These are phyloP conservation scores for Mylabris sibirica DNA, from an alignment of 2,888 invertebrate species.

Conservation along the genomic window DNA sequence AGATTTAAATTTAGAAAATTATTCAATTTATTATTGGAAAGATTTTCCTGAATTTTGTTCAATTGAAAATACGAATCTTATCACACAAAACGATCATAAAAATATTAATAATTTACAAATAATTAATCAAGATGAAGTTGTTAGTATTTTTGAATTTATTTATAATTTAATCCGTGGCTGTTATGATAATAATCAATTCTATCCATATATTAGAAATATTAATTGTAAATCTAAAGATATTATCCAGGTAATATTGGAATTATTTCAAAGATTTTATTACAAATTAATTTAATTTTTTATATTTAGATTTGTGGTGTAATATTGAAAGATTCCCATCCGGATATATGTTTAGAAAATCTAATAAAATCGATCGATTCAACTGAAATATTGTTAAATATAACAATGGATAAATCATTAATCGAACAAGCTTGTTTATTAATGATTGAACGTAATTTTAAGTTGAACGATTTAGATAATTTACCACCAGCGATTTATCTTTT, in stretches of 20 bases:
- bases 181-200: conserved; percentile 57
- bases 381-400: background rate
- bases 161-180: conserved; percentile 66
- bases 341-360: conserved; percentile 10
- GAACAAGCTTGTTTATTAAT: conserved; percentile 66
- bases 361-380: conserved; percentile 7
- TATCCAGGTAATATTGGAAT: conserved; percentile 69
- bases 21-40: conserved; percentile 82
- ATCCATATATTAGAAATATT: conserved; percentile 77
- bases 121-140: conserved; percentile 68
- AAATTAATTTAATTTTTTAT: no score
- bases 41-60: conserved; percentile 77
- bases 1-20: conserved; percentile 76
- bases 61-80: conserved; percentile 61
- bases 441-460: conserved; percentile 67
- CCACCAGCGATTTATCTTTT: conserved; percentile 76
- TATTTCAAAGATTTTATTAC: background rate
- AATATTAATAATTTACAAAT: conserved; percentile 69
- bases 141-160: conserved; percentile 76
- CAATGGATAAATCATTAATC: conserved; percentile 5
- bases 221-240: conserved; percentile 77
- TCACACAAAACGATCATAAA: conserved; percentile 66
- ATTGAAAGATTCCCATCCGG: conserved; percentile 16
- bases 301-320: conserved; percentile 30
- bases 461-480: conserved; percentile 74